Evolutionary conservation across 2,888 invertebrate genomes (phyloP), one percentile per base, ranked within the genome.

Genomic region (Halocaridina rubra): DNA sequence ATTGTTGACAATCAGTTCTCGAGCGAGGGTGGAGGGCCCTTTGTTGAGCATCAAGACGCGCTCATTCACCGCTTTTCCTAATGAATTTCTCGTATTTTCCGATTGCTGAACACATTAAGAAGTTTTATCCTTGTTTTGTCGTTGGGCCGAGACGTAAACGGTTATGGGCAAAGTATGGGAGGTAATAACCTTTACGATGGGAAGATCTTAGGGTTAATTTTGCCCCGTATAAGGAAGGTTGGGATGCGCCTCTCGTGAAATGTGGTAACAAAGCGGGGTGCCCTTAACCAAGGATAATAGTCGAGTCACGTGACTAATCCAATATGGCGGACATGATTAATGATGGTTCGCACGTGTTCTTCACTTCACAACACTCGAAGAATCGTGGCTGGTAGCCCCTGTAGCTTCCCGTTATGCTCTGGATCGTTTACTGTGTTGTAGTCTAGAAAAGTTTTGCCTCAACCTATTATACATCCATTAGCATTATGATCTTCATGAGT

Each of bases 11-110:
- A 30, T 53, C 59, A 77, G 64, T 46, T 57, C 77, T 24, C 13
- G 69, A 24, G 71, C 24, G 79, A 53, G 79, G 79, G 71, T 71
- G 79, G 78, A 32, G 32, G 30, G n/a, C 69, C 53, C 64, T 75
- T 81, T 75, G 76, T 67, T n/a, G 10, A 32, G 67, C 32, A 24
- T 61, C 32, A 69, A 77, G 81, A 77, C 77, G 77, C 10, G 46
- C 69, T 61, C 76, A 77, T 82, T 77, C 76, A 75, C 57, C 57
- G 57, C 53, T 69, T 71, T 77, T 53, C 53, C 77, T 82, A 82
- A 82, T 82, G 81, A 82, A 82, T 82, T 82, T 77, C 81, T 82
- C 81, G 81, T 82, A 77, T 82, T 82, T 82, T 82, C 81, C 81
- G 81, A 82, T 82, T 82, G 77, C 81, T 82, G 81, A 77, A 59